phyloP scores from a whole-genome alignment of 2,113 vertebrate species.

The Lontra canadensis region DNA sequence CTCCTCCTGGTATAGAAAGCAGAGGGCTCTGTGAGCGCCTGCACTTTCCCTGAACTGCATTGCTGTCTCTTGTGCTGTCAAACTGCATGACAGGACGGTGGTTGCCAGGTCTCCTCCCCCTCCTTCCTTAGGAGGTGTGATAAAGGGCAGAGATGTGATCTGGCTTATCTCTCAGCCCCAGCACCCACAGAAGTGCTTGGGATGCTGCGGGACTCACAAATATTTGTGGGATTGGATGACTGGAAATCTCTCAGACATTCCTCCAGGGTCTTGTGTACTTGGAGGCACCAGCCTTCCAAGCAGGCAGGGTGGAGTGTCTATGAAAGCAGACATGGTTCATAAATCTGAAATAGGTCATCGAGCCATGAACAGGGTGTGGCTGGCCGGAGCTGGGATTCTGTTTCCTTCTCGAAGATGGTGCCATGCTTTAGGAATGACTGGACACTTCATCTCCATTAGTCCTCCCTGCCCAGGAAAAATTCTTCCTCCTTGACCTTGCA shows the following conservation, averaged over 20 bases:
- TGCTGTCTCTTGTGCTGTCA: neutral
- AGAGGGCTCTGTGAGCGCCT: neutral
- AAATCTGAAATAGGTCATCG: neutral
- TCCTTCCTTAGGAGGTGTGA: neutral
- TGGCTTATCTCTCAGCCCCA: neutral
- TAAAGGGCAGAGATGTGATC: neutral
- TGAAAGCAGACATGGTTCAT: neutral
- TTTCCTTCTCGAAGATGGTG: neutral
- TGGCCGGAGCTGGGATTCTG: neutral
- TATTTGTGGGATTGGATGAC: neutral
- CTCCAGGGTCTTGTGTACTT: neutral
- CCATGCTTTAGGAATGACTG: neutral
- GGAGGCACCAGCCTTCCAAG: neutral
- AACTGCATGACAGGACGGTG: neutral
- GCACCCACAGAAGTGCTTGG: neutral
- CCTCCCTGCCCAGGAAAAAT: neutral
- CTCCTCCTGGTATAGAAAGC: neutral
- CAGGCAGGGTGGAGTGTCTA: neutral
- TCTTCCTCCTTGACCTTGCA: neutral
- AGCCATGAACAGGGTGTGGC: neutral
- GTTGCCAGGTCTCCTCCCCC: neutral
- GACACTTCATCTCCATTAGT: constrained; percentile 23
- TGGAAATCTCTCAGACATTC: neutral
- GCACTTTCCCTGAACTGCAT: neutral
- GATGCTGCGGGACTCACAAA: neutral